These are phyloP conservation scores for Sesamia nonagrioides DNA, from an alignment of 1,140 invertebrate genomes.

Conservation along the genomic window DNA sequence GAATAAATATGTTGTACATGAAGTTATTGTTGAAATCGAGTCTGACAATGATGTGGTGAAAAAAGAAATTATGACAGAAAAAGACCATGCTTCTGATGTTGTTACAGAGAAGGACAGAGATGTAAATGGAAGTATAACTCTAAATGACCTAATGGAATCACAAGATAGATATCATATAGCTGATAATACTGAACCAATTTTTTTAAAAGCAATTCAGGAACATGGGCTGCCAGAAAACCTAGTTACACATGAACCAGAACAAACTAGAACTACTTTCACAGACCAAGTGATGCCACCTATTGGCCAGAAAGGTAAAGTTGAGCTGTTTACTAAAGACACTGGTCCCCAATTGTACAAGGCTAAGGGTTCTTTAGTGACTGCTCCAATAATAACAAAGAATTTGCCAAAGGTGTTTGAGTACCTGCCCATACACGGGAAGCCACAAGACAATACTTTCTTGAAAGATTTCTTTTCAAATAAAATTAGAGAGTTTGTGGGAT, in stretches of 20 bases:
- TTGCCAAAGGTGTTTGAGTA: constrained; percentile 66
- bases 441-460: constrained; percentile 57
- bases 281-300: not conserved
- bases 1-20: not conserved
- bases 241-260: not conserved
- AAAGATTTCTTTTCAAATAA: constrained; percentile 61
- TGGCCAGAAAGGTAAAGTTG: constrained; percentile 26
- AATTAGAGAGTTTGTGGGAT: constrained; percentile 71
- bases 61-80: not conserved
- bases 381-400: constrained; percentile 67
- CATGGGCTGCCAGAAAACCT: not conserved
- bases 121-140: not conserved
- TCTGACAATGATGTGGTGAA: not conserved
- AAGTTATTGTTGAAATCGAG: not conserved
- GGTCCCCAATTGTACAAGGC: constrained; percentile 65
- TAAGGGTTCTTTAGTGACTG: constrained; percentile 63
- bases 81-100: not conserved
- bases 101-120: not conserved
- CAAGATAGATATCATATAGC: not conserved
- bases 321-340: constrained; percentile 56
- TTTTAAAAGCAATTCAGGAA: not conserved
- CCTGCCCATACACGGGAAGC: constrained; percentile 68
- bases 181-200: not conserved
- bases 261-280: not conserved
- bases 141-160: not conserved